phyloP scores from a whole-genome alignment of 2,888 invertebrate species.

The Rotaria socialis region DNA sequence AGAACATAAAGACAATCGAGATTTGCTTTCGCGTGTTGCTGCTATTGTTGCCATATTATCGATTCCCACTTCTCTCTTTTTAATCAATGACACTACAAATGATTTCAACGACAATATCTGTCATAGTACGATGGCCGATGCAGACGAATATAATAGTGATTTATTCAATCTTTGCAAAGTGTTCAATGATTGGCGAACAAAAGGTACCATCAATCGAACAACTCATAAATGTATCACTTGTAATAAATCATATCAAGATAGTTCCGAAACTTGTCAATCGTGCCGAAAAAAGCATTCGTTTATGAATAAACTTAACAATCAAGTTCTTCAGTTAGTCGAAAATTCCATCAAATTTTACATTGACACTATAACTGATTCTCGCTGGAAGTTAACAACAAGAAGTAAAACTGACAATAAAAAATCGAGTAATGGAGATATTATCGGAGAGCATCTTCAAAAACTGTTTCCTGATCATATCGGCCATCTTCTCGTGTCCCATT shows the following conservation, averaged over 20 bases:
- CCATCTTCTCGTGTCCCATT: background rate
- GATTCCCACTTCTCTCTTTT: background rate
- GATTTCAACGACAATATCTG: background rate
- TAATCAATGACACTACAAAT: background rate
- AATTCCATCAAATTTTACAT: background rate
- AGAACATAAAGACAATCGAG: background rate
- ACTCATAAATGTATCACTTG: too few species aligned
- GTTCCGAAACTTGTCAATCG: too few species aligned
- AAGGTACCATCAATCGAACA: background rate
- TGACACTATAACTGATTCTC: background rate
- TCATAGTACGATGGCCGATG: too few species aligned
- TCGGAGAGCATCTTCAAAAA: constrained; percentile 9
- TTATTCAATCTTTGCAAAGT: background rate
- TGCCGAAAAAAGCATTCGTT: background rate
- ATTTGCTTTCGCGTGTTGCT: background rate
- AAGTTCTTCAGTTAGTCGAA: background rate
- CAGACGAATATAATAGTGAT: constrained; percentile 9
- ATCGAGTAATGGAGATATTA: background rate
- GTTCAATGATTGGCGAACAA: background rate
- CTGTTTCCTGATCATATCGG: background rate
- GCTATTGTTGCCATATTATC: background rate
- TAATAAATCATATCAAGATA: too few species aligned
- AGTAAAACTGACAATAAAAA: background rate
- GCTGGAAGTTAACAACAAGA: background rate
- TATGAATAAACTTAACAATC: background rate